Conservation (phyloP, 1,140 invertebrate species). For the Atopsyche davidsoni region DNA sequence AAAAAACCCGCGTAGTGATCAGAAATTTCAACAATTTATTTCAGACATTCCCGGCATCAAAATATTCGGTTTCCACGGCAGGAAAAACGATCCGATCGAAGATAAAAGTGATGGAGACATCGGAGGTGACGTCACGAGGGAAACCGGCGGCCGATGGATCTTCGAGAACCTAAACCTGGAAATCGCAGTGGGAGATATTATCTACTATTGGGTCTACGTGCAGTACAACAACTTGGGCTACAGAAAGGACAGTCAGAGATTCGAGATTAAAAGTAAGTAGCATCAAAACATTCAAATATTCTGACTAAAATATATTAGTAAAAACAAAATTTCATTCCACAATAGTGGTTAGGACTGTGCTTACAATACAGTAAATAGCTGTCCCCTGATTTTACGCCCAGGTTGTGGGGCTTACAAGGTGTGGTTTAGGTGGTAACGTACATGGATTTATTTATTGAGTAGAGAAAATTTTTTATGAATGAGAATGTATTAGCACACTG, state of each 20-base stretch:
- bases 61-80: slow-evolving; percentile 34
- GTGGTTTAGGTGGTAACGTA: too few species aligned
- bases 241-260: slow-evolving; percentile 30
- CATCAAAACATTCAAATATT: too few species aligned
- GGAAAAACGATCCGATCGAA: slow-evolving; percentile 29
- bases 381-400: too few species aligned
- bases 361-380: too few species aligned
- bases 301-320: too few species aligned
- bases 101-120: slow-evolving; percentile 31
- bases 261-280: slow-evolving; percentile 32
- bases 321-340: too few species aligned
- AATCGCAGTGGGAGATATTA: slow-evolving; percentile 30
- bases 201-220: slow-evolving; percentile 36
- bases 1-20: too few species aligned
- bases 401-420: too few species aligned
- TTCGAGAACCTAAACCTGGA: slow-evolving; percentile 26
- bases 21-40: slow-evolving; percentile 28
- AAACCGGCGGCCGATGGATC: slow-evolving; percentile 32
- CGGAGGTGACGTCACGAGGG: slow-evolving; percentile 26
- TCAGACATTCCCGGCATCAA: slow-evolving; percentile 30
- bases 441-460: too few species aligned
- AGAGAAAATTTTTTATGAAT: too few species aligned
- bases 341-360: too few species aligned
- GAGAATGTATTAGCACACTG: too few species aligned
- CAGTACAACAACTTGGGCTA: slow-evolving; percentile 33